Evolutionary conservation across 2,888 invertebrate genomes (phyloP).

Genomic region (Barypeithes pellucidus): DNA sequence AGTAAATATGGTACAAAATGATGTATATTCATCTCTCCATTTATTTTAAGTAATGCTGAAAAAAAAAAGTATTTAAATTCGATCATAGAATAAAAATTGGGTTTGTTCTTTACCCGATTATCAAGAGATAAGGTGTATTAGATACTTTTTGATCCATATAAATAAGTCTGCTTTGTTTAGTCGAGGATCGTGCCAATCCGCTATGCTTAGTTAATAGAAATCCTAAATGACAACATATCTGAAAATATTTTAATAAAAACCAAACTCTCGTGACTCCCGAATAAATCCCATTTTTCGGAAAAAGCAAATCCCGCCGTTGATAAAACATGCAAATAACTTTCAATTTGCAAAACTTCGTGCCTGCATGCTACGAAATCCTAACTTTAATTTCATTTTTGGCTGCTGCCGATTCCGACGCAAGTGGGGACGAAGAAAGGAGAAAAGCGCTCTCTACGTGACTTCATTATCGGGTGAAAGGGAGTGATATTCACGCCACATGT

Average conservation of each 20-base stretch:
- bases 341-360: conserved; percentile 49
- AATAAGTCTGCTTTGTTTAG: too few species aligned
- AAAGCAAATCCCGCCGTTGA: conserved; percentile 34
- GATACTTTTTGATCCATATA: too few species aligned
- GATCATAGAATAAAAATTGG: too few species aligned
- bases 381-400: conserved; percentile 51
- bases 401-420: conserved; percentile 38
- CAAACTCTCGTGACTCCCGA: conserved; percentile 3
- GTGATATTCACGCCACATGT: conserved; percentile 52
- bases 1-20: too few species aligned
- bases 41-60: too few species aligned
- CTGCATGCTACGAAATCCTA: conserved; percentile 48
- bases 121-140: too few species aligned
- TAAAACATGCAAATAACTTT: conserved; percentile 53
- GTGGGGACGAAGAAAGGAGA: conserved; percentile 34
- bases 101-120: too few species aligned
- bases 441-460: conserved; percentile 52
- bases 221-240: not conserved
- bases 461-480: conserved; percentile 49
- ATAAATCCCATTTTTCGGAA: conserved; percentile 21
- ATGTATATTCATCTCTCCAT: too few species aligned
- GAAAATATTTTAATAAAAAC: conserved; percentile 22
- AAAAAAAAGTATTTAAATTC: too few species aligned
- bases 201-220: too few species aligned
- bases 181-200: too few species aligned